Evolutionary conservation across 2,888 invertebrate genomes (phyloP).

Genomic region (Anoncus sp.): DNA sequence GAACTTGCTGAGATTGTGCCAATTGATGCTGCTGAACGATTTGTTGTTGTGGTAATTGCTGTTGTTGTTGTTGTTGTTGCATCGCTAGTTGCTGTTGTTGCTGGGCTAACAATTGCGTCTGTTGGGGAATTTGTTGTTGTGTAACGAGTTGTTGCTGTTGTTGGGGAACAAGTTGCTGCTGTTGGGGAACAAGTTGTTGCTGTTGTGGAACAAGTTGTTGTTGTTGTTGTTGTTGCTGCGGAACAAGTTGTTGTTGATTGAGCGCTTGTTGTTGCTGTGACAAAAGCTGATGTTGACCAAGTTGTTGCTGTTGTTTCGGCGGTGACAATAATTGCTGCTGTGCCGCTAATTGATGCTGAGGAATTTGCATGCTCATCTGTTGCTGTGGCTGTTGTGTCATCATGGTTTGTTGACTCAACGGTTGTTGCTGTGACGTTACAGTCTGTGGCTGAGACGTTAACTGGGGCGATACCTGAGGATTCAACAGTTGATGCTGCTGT

Average conservation of each 20-base stretch:
- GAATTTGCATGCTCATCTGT: conserved; percentile 61
- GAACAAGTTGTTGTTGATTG: conserved; percentile 69
- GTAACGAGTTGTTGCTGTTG: conserved; percentile 72
- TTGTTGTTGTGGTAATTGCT: conserved; percentile 72
- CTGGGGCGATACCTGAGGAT: conserved; percentile 66
- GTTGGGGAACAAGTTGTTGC: conserved; percentile 66
- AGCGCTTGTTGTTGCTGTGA: conserved; percentile 70
- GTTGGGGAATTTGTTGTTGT: conserved; percentile 70
- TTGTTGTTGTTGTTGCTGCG: conserved; percentile 73
- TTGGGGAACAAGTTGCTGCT: conserved; percentile 69
- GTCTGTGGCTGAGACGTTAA: conserved; percentile 66
- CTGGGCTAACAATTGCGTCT: conserved; percentile 70
- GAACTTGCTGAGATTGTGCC: conserved; percentile 77
- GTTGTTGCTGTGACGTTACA: conserved; percentile 69
- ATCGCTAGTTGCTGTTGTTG: conserved; percentile 74
- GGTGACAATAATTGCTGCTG: conserved; percentile 68
- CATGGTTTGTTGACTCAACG: conserved; percentile 64
- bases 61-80: conserved; percentile 77
- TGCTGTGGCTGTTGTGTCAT: conserved; percentile 66
- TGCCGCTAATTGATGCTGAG: conserved; percentile 61
- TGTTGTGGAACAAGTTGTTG: conserved; percentile 73
- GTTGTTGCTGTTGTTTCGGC: conserved; percentile 73
- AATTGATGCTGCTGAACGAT: conserved; percentile 77
- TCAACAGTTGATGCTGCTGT: conserved; percentile 66
- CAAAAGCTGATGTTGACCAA: conserved; percentile 70